Conservation (phyloP, 2,113 vertebrate genomes). For the Chloroceryle aenea region DNA sequence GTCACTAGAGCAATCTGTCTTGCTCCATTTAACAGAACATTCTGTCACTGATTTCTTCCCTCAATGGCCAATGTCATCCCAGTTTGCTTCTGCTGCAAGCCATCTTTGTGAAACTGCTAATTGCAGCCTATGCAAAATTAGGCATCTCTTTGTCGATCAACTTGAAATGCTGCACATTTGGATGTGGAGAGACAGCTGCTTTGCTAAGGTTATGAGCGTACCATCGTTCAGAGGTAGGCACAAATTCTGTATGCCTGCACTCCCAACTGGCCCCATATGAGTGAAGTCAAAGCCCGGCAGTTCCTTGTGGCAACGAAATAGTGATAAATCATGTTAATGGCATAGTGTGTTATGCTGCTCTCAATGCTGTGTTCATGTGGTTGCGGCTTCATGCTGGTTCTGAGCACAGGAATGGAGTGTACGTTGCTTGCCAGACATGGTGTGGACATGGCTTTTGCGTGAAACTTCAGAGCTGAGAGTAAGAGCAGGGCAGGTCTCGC, state of each 20-base stretch:
- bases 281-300: neutral
- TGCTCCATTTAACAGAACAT: neutral
- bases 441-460: accelerated
- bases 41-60: neutral
- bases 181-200: neutral
- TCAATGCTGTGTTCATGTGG: neutral
- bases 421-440: accelerated
- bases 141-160: neutral
- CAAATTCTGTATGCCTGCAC: accelerated
- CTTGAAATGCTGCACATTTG: neutral
- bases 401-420: too few relatives aligned
- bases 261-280: accelerated
- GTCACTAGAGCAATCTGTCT: neutral
- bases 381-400: neutral
- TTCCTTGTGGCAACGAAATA: neutral
- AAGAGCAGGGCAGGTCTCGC: neutral
- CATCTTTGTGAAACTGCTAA: neutral
- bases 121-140: neutral
- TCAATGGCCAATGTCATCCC: neutral
- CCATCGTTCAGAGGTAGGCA: neutral
- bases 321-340: accelerated
- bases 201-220: neutral
- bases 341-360: accelerated
- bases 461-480: neutral
- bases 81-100: neutral